Evolutionary conservation across 2,797 vertebrate genomes (phyloP), one percentile per base, ranked within the genome.

Genomic region (Valencia hispanica): DNA sequence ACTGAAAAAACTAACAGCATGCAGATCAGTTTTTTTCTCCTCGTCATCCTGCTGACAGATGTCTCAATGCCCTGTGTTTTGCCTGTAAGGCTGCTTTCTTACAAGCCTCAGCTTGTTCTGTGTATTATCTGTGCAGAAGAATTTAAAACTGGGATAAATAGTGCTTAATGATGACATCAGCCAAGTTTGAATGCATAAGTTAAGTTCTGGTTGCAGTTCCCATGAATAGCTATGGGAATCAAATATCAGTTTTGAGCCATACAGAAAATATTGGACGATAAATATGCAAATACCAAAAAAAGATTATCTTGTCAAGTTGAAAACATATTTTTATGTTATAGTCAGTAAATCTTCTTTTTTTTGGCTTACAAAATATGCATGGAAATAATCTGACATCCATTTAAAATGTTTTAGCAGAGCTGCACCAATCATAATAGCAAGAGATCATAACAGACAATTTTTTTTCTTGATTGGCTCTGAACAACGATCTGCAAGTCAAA

Each of bases 1-100:
- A 25, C 20, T 18, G 5, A 39, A 39, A 25, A 41, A 39, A 66
- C 50, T 51, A 51, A 22, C 50, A 47, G 25, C 36, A 66, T 41
- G 25, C 5, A 41, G 12, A 41, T 66, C 6, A 66, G 36, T 41
- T 41, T 25, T n/a, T 65, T 45, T 20, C 0, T 5, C 36, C 53
- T 73, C 36, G n/a, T 55, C n/a, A 34, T 53, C 73, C 10, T 59
- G 27, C 15, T 59, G 27, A 70, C 39, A 20, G 53, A 34, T 47
- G 53, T 70, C 73, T 45, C 25, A 57, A 34, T 78, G 48, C 70
- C 66, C 30, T 12, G 25, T 43, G 20, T 77, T 77, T 72, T 47
- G 45, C 41, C 68, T 68, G n/a, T 25, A 50, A 70, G 63, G 50
- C 30, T 61, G 2, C 69, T 15, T 45, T 17, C n/a, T 5, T 59